A percentile compares a stretch with the other conserved stretches of the same genome.
These are phyloP conservation scores for Parnassius apollo DNA, from an alignment of 2,888 invertebrate genomes.

Conservation along the genomic window DNA sequence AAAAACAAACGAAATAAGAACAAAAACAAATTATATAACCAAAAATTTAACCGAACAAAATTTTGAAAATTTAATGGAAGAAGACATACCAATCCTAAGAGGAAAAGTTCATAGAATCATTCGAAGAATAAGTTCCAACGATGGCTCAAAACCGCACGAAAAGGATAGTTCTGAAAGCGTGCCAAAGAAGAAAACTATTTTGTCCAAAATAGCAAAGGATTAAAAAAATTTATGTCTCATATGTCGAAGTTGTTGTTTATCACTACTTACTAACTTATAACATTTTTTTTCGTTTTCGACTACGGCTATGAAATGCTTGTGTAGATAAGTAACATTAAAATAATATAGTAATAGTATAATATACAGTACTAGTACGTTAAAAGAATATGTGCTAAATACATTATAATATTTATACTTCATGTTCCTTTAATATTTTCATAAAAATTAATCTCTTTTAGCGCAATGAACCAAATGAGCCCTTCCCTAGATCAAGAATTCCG, in stretches of 20 bases:
- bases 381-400: too few relatives aligned
- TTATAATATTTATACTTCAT: too few relatives aligned
- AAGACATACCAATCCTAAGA: slow-evolving; percentile 45
- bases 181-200: slow-evolving; percentile 51
- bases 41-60: background rate
- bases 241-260: too few relatives aligned
- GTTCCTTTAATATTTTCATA: too few relatives aligned
- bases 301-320: background rate
- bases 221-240: too few relatives aligned
- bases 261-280: background rate
- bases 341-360: background rate
- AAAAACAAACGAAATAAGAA: background rate
- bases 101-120: slow-evolving; percentile 56
- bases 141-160: slow-evolving; percentile 33
- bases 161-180: slow-evolving; percentile 38
- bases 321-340: background rate
- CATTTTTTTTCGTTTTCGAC: background rate
- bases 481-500: slow-evolving; percentile 1
- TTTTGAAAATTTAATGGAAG: slow-evolving; percentile 23
- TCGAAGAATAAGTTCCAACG: slow-evolving; percentile 38
- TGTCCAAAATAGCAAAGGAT: slow-evolving; percentile 65
- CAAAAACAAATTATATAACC: background rate
- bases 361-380: too few relatives aligned
- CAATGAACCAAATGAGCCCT: slow-evolving; percentile 16
- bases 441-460: slow-evolving; percentile 11